These are phyloP conservation scores for Aix galericulata DNA, from an alignment of 2,113 vertebrate species.

Conservation along the genomic window DNA sequence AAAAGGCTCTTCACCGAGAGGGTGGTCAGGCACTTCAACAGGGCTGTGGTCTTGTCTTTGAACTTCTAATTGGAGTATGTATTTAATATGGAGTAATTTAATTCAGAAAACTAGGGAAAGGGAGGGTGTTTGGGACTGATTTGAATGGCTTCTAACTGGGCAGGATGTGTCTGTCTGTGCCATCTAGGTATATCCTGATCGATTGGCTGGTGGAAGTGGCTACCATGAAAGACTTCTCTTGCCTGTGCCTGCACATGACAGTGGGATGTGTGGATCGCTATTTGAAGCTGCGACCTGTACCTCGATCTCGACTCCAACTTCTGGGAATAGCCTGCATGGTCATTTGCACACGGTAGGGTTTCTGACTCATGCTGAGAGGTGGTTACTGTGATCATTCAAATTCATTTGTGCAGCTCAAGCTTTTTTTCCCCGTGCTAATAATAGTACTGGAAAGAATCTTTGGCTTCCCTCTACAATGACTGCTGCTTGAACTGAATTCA, in stretches of 20 bases:
- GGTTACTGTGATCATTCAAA: background rate
- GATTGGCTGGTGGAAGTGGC: constrained; percentile 98
- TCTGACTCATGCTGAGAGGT: background rate
- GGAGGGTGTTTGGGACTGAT: background rate
- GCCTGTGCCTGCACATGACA: constrained; percentile 91
- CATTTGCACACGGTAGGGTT: constrained; percentile 91
- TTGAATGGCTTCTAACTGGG: background rate
- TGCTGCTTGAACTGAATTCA: background rate
- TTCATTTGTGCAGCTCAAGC: background rate
- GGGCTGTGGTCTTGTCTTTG: no score
- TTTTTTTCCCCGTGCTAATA: background rate
- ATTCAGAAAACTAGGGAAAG: fast-evolving
- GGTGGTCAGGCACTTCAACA: no score
- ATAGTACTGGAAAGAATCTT: background rate
- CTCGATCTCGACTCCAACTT: constrained; percentile 89
- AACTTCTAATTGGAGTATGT: background rate
- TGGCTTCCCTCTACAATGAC: background rate
- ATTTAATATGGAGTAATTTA: no score
- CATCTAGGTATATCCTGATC: constrained; percentile 90
- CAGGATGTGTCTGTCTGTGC: background rate
- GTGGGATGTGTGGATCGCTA: constrained; percentile 94
- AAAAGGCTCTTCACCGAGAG: no score
- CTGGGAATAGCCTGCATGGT: constrained; percentile 99
- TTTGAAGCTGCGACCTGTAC: constrained; percentile 83
- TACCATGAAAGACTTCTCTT: constrained; percentile 98